These are phyloP conservation scores for Heliconius eleuchia DNA, from an alignment of 1,140 invertebrate genomes.

Conservation along the genomic window DNA sequence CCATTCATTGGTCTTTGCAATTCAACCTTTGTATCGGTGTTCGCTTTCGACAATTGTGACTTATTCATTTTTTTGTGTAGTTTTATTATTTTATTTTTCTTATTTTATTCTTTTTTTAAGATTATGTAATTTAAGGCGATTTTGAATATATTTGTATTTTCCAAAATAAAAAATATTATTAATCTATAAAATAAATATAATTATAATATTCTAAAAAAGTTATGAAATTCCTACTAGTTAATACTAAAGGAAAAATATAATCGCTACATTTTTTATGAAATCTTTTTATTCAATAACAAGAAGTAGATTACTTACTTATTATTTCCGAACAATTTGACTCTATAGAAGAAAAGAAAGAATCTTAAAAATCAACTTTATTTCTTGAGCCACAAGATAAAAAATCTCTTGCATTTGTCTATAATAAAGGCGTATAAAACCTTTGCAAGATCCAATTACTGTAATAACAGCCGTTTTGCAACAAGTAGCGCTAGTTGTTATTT, in stretches of 20 bases:
- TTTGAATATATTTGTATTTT: too few relatives aligned
- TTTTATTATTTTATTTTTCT: too few relatives aligned
- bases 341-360: too few relatives aligned
- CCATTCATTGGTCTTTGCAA: not conserved
- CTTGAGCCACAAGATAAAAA: not conserved
- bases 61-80: not conserved
- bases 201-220: too few relatives aligned
- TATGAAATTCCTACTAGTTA: too few relatives aligned
- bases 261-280: not conserved
- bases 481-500: not conserved
- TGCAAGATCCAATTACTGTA: constrained; percentile 10
- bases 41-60: not conserved
- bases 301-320: too few relatives aligned
- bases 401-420: not conserved
- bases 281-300: not conserved
- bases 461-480: not conserved
- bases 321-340: too few relatives aligned
- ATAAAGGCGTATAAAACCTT: not conserved
- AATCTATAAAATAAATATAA: too few relatives aligned
- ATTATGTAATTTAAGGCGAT: too few relatives aligned
- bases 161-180: too few relatives aligned
- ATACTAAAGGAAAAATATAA: not conserved
- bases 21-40: not conserved
- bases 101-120: too few relatives aligned
- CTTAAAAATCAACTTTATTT: too few relatives aligned